Evolutionary conservation across 1,140 invertebrate species (phyloP).

Genomic region (Bombus turneri): DNA sequence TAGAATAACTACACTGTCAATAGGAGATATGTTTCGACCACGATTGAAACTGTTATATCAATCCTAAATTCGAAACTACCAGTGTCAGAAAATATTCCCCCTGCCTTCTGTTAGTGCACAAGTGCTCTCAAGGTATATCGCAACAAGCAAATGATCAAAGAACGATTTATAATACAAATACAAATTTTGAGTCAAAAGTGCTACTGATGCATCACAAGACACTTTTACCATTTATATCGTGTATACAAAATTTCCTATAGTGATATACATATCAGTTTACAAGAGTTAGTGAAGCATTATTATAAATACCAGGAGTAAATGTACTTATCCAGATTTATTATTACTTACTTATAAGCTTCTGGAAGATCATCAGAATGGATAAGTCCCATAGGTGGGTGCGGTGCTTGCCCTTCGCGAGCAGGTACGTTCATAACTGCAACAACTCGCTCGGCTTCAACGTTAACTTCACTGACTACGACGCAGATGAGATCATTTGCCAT

Average conservation of each 20-base stretch:
- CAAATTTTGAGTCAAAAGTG: slow-evolving; percentile 36
- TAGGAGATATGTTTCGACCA: slow-evolving; percentile 34
- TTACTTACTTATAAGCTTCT: slow-evolving; percentile 92
- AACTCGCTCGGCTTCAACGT: slow-evolving; percentile 93
- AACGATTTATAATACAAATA: slow-evolving; percentile 25
- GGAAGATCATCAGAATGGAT: slow-evolving; percentile 93
- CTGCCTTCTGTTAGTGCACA: slow-evolving; percentile 48
- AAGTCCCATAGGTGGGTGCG: slow-evolving; percentile 89
- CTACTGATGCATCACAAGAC: slow-evolving; percentile 58
- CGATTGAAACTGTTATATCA: slow-evolving; percentile 26
- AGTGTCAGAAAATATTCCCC: slow-evolving; percentile 37
- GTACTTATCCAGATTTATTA: slow-evolving; percentile 58
- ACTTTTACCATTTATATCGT: slow-evolving; percentile 53
- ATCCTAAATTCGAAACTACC: slow-evolving; percentile 49
- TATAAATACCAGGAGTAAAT: slow-evolving; percentile 50
- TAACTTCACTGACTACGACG: slow-evolving; percentile 94
- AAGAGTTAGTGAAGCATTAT: slow-evolving; percentile 64
- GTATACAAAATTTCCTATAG: slow-evolving; percentile 52
- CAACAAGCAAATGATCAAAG: slow-evolving; percentile 52
- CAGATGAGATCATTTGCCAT: slow-evolving; percentile 92
- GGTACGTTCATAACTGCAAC: slow-evolving; percentile 92
- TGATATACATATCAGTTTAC: slow-evolving; percentile 54
- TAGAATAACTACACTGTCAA: slow-evolving; percentile 33
- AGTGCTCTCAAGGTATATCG: slow-evolving; percentile 56
- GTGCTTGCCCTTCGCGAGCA: slow-evolving; percentile 86